A percentile compares a stretch with the other conserved stretches of the same genome.
Evolutionary conservation across 2,113 vertebrate genomes (phyloP).

Genomic region (Neotoma lepida): DNA sequence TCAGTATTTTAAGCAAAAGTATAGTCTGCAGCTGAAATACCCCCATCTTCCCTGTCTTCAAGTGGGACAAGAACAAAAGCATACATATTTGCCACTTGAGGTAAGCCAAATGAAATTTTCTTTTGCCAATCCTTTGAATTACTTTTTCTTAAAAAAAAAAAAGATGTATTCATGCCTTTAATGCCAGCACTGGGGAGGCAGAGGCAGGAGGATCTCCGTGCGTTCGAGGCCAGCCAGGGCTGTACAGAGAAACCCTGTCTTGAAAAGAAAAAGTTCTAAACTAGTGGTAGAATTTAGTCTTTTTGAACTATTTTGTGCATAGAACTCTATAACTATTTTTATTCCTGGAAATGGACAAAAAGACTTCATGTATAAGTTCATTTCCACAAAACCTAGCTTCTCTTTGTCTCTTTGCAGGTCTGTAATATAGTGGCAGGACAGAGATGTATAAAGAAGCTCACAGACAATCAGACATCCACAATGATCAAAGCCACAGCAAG

Average conservation of each 20-base stretch:
- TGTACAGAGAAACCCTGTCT: neutral
- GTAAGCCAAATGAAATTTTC: constrained; percentile 83
- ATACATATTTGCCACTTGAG: constrained; percentile 98
- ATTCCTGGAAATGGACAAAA: neutral
- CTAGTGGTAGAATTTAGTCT: neutral
- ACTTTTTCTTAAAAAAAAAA: neutral
- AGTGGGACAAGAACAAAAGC: constrained; percentile 99
- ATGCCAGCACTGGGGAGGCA: neutral
- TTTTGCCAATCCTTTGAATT: constrained; percentile 42
- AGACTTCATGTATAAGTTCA: neutral
- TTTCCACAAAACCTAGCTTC: neutral
- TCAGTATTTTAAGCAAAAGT: constrained; percentile 99
- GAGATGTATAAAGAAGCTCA: constrained; percentile 98
- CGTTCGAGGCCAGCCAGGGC: too few relatives aligned
- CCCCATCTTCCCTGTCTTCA: constrained; percentile 98
- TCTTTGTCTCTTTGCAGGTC: constrained; percentile 86
- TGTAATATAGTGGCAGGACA: constrained; percentile 99
- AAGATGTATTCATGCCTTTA: neutral
- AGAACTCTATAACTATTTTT: constrained; percentile 33
- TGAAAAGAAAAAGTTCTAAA: constrained; percentile 21
- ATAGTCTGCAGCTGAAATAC: constrained; percentile 98
- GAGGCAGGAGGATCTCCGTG: neutral
- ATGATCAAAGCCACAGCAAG: constrained; percentile 99
- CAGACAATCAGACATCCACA: constrained; percentile 98
- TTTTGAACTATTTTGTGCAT: constrained; percentile 25